Conservation (phyloP, 2,888 invertebrate species). For the Notodonta ziczac region DNA sequence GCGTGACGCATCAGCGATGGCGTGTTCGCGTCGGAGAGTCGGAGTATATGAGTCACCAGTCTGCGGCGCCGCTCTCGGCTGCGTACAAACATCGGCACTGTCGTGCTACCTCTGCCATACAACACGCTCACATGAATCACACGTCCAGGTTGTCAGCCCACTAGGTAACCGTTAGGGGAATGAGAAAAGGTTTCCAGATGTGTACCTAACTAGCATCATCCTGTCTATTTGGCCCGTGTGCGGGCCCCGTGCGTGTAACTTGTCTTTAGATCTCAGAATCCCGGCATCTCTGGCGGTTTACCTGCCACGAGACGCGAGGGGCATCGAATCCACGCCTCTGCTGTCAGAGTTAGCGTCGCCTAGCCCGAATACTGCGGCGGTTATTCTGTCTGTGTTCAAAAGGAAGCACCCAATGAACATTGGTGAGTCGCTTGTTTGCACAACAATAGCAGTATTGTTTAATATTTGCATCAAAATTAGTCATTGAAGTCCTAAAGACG, state of each 20-base stretch:
- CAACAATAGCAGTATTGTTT: slow-evolving; percentile 39
- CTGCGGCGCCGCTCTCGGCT: slow-evolving; percentile 47
- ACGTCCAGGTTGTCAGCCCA: slow-evolving; percentile 80
- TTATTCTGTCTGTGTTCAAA: slow-evolving; percentile 25
- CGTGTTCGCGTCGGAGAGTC: slow-evolving; percentile 55
- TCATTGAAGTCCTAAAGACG: not conserved
- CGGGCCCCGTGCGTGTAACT: slow-evolving; percentile 66
- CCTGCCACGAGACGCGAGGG: slow-evolving; percentile 36
- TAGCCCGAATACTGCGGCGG: slow-evolving; percentile 25
- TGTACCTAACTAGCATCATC: slow-evolving; percentile 38
- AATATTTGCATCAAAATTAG: slow-evolving; percentile 5
- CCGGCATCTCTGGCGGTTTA: slow-evolving; percentile 36
- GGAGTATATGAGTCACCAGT: slow-evolving; percentile 53
- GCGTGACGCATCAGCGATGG: slow-evolving; percentile 56
- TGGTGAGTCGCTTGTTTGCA: slow-evolving; percentile 59
- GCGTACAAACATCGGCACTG: slow-evolving; percentile 45
- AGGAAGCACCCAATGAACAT: slow-evolving; percentile 30
- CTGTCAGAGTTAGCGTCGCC: slow-evolving; percentile 26
- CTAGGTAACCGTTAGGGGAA: slow-evolving; percentile 79
- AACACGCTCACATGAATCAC: slow-evolving; percentile 55
- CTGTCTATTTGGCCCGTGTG: slow-evolving; percentile 50
- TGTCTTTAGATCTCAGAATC: slow-evolving; percentile 72
- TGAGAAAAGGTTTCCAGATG: slow-evolving; percentile 61
- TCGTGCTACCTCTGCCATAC: slow-evolving; percentile 52
- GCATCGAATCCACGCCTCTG: slow-evolving; percentile 30